Percentiles rank a stretch among this genome's conserved stretches.
phyloP scores from a whole-genome alignment of 2,797 vertebrate genomes.

The Sebastes trivittatus region DNA sequence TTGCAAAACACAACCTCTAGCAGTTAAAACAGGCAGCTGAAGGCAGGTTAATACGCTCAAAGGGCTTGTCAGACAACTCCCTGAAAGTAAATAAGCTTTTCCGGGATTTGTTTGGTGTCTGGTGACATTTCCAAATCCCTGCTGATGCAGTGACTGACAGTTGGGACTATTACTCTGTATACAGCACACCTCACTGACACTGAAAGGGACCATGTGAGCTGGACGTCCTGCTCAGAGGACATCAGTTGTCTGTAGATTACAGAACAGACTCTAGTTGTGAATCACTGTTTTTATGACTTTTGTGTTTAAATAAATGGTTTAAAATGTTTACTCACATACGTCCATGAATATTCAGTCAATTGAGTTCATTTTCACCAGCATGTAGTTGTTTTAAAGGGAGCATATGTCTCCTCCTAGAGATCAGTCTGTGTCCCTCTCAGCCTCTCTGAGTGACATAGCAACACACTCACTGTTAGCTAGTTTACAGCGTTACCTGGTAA shows the following conservation, averaged over 20 bases:
- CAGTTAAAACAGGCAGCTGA: not conserved
- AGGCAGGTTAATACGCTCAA: not conserved
- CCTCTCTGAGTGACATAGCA: not conserved
- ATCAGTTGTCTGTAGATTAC: not conserved
- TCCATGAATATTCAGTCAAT: not conserved
- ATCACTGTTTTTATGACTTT: not conserved
- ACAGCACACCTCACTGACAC: too few relatives aligned
- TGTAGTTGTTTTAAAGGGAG: not conserved
- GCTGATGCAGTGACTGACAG: not conserved
- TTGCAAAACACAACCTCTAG: not conserved
- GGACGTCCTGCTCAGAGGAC: not conserved
- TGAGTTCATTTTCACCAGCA: accelerated
- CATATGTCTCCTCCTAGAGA: not conserved
- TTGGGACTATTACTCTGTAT: not conserved
- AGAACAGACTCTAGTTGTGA: not conserved
- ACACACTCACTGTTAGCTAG: not conserved
- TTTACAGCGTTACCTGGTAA: not conserved
- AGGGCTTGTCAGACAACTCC: not conserved
- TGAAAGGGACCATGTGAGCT: not conserved
- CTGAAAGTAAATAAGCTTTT: not conserved
- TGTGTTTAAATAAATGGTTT: not conserved
- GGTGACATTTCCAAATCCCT: too few relatives aligned
- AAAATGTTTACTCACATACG: not conserved
- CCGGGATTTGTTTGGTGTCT: too few relatives aligned
- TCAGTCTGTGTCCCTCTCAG: not conserved